These are phyloP conservation scores for Beris chalybata DNA, from an alignment of 2,888 invertebrate species.

Conservation along the genomic window DNA sequence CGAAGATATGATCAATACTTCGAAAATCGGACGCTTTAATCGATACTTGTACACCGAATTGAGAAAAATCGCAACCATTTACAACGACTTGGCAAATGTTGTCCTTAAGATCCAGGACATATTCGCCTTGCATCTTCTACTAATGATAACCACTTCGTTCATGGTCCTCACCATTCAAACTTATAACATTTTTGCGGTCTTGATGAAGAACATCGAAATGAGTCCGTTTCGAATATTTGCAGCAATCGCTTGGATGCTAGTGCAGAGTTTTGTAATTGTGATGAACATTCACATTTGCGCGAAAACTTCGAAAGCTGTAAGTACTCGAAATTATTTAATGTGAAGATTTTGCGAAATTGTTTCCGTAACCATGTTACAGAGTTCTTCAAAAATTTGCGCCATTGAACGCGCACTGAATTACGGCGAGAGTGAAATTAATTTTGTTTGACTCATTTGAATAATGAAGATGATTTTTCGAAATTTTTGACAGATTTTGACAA, in stretches of 20 bases:
- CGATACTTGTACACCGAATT: background rate
- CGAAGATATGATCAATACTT: background rate
- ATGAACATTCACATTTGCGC: slow-evolving; percentile 22
- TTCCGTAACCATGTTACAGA: no score
- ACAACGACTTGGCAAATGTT: slow-evolving; percentile 1
- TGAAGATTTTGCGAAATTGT: background rate
- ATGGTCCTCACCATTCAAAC: slow-evolving; percentile 17
- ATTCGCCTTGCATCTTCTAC: slow-evolving; percentile 14
- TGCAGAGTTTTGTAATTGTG: slow-evolving; percentile 16
- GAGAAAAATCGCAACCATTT: slow-evolving; percentile 12
- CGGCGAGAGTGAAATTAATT: background rate
- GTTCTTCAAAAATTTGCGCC: background rate
- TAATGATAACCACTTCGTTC: slow-evolving; percentile 14
- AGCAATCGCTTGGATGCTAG: slow-evolving; percentile 1
- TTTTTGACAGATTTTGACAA: no score
- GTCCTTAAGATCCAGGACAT: slow-evolving; percentile 12
- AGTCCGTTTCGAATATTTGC: slow-evolving; percentile 20
- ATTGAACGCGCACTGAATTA: background rate
- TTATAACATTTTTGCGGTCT: slow-evolving; percentile 18
- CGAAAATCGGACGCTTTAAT: background rate
- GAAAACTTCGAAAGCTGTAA: slow-evolving; percentile 24
- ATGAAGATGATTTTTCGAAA: no score
- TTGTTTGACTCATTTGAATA: no score
- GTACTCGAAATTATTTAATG: background rate
- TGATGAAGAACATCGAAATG: slow-evolving; percentile 14